Percentiles rank a stretch among this genome's conserved stretches.
Evolutionary conservation across 2,888 invertebrate species (phyloP).

Genomic region (Agrotis puta): DNA sequence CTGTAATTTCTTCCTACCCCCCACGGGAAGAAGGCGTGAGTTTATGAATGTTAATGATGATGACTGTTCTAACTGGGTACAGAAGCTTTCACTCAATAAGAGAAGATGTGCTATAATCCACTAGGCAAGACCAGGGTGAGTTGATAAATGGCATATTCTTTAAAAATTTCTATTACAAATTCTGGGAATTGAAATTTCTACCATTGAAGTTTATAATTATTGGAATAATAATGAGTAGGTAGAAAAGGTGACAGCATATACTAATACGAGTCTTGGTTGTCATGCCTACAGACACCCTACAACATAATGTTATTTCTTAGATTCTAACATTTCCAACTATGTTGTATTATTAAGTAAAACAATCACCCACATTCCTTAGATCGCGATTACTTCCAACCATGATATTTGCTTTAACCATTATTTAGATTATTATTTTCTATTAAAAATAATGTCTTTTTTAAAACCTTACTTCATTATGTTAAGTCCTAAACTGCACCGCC

Average conservation of each 20-base stretch:
- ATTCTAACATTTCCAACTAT: neutral
- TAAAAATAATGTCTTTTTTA: too few relatives aligned
- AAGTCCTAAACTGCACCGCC: too few relatives aligned
- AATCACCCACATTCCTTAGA: too few relatives aligned
- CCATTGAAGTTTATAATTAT: conserved; percentile 1
- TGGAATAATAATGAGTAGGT: conserved; percentile 5
- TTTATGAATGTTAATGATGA: too few relatives aligned
- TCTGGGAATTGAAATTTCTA: neutral
- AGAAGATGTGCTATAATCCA: neutral
- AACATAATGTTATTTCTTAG: conserved; percentile 14
- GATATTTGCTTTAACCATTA: too few relatives aligned
- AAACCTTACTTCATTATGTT: too few relatives aligned
- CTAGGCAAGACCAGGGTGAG: neutral
- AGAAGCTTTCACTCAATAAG: neutral
- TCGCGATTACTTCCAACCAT: too few relatives aligned
- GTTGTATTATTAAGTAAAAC: too few relatives aligned
- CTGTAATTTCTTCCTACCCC: too few relatives aligned
- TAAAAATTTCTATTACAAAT: neutral
- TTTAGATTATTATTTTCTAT: too few relatives aligned
- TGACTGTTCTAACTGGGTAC: neutral
- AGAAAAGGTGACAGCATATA: neutral
- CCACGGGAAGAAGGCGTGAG: too few relatives aligned
- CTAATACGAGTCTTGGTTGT: conserved; percentile 30
- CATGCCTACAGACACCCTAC: conserved; percentile 27
- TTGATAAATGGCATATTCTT: neutral